These are phyloP conservation scores for Synergus gifuensis DNA, from an alignment of 2,888 invertebrate species.

Conservation along the genomic window DNA sequence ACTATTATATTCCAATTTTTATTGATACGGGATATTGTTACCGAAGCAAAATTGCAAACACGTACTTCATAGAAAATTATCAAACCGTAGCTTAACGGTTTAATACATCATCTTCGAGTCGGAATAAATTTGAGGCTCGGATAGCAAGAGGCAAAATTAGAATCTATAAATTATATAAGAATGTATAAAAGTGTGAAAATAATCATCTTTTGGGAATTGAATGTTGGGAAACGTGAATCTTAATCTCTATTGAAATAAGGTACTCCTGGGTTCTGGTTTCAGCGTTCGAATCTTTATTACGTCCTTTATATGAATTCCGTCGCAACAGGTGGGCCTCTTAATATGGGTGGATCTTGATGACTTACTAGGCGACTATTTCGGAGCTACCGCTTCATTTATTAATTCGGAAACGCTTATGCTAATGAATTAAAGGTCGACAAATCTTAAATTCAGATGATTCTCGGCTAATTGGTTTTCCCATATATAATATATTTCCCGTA, in stretches of 20 bases:
- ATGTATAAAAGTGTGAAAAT: conserved; percentile 4
- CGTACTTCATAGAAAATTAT: not conserved
- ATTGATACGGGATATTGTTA: not conserved
- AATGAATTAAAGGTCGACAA: not conserved
- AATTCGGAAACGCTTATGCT: conserved; percentile 31
- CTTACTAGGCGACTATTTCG: conserved; percentile 34
- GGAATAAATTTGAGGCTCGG: not conserved
- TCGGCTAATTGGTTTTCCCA: not conserved
- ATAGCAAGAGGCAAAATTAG: not conserved
- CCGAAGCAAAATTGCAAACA: not conserved
- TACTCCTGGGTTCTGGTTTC: conserved; percentile 13
- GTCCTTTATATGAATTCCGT: conserved; percentile 30
- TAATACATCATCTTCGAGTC: not conserved
- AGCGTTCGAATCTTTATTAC: conserved; percentile 13
- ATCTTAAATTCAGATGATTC: not conserved
- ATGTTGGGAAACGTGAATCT: conserved; percentile 12
- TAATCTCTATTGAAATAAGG: conserved; percentile 16
- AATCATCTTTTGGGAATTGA: conserved; percentile 3
- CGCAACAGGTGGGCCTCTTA: conserved; percentile 30
- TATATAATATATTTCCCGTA: no score
- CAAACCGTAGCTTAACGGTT: not conserved
- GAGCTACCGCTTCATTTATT: conserved; percentile 31
- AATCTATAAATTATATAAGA: not conserved
- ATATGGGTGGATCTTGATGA: conserved; percentile 41
- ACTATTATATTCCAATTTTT: not conserved